phyloP scores from a whole-genome alignment of 2,888 invertebrate species.

The Cyrtodaria siliqua region DNA sequence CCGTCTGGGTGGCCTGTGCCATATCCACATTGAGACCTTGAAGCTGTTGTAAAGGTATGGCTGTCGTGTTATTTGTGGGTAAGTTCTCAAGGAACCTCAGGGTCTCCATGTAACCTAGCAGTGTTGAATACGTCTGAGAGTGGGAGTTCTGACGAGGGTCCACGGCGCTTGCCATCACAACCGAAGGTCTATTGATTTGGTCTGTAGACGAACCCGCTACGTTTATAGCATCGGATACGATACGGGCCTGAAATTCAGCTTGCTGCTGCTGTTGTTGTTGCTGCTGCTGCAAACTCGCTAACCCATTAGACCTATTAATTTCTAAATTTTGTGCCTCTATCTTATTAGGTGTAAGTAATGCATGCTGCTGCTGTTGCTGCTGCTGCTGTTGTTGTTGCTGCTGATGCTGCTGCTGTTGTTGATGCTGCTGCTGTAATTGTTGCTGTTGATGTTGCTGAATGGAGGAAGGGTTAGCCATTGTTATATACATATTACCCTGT shows the following conservation, averaged over 20 bases:
- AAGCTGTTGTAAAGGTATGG: conserved; percentile 56
- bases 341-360: conserved; percentile 12
- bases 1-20: conserved; percentile 35
- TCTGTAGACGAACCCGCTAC: conserved; percentile 34
- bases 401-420: conserved; percentile 49
- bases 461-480: conserved; percentile 47
- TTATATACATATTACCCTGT: conserved; percentile 59
- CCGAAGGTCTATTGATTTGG: conserved; percentile 45
- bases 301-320: conserved; percentile 22
- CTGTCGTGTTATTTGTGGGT: conserved; percentile 62
- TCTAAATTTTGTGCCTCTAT: conserved; percentile 45
- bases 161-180: conserved; percentile 52
- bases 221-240: conserved; percentile 11
- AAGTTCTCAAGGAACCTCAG: conserved; percentile 69
- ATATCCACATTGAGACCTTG: conserved; percentile 55
- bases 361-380: conserved; percentile 52
- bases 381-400: conserved; percentile 52
- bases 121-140: conserved; percentile 66
- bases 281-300: conserved; percentile 38
- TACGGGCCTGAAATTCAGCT: conserved; percentile 49
- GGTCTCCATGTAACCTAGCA: conserved; percentile 70
- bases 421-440: conserved; percentile 42
- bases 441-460: conserved; percentile 49
- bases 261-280: conserved; percentile 66
- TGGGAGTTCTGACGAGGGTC: conserved; percentile 58